These are phyloP conservation scores for Bos javanicus DNA, from an alignment of 2,113 vertebrate genomes.

Conservation along the genomic window DNA sequence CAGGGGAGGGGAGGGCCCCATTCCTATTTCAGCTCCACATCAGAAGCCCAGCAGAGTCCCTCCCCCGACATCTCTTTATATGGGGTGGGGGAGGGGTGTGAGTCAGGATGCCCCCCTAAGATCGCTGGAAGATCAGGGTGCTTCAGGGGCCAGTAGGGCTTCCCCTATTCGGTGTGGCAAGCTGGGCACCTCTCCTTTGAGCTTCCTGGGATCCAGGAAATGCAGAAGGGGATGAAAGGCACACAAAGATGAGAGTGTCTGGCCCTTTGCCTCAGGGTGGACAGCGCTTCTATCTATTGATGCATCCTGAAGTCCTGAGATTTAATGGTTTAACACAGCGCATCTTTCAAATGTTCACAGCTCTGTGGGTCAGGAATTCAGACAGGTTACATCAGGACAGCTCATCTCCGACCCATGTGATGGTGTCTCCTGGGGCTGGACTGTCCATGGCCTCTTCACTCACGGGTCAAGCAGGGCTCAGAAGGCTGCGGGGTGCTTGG, in stretches of 20 bases:
- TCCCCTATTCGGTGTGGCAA: neutral
- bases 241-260: neutral
- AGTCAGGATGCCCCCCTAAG: neutral
- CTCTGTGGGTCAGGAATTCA: neutral
- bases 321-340: neutral
- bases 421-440: neutral
- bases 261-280: neutral
- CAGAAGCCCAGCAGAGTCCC: neutral
- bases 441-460: neutral
- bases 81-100: neutral
- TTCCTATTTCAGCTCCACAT: neutral
- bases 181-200: neutral
- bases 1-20: constrained; percentile 24
- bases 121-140: neutral
- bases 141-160: neutral
- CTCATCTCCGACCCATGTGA: neutral
- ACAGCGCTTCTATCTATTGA: neutral
- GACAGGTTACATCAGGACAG: neutral
- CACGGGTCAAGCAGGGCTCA: too few relatives aligned
- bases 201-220: neutral
- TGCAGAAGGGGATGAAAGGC: neutral
- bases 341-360: neutral
- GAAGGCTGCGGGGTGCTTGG: neutral
- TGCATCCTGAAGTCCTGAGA: neutral
- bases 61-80: neutral